Evolutionary conservation across 1,140 invertebrate genomes (phyloP), one percentile per base, ranked within the genome.

Genomic region (Leptonema lineaticorne): DNA sequence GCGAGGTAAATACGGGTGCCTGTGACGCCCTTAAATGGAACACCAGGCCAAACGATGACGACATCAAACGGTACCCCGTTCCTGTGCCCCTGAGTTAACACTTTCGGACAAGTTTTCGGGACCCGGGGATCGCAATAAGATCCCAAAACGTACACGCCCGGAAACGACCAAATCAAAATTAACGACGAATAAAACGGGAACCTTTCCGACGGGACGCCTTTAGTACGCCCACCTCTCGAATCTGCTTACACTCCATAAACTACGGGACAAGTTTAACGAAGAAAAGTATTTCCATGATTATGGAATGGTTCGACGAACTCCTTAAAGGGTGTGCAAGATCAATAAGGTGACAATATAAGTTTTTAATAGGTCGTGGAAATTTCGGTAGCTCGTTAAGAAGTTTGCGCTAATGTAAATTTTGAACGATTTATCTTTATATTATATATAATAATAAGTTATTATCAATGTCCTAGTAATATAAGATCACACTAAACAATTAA

Each of bases 1-100:
- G 20, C n/a, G 41, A 67, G 30, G 57, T 60, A 67, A 67, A 67
- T 67, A 67, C 65, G 65, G 65, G 65, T 22, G 3, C 16, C 3
- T 11, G 63, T 56, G 18, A 46, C 11, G 30, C 46, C 26, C 24
- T 53, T n/a, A n/a, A 57, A 66, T 66, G 63, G 48, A 28, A 27
- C 30, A n/a, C 41, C 26, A 9, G 26, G 37, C n/a, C n/a, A n/a
- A n/a, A n/a, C n/a, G n/a, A n/a, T n/a, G n/a, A n/a, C 29, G 29
- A 58, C 65, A 67, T 60, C 56, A 67, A 58, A 60, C 65, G 24
- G 16, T 16, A 45, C 37, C 11, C 16, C n/a, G n/a, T n/a, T n/a
- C n/a, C n/a, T n/a, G n/a, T n/a, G 37, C 50, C 30, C 41, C 41
- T 4, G 30, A 29, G 18, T 26, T n/a, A 29, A 41, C 65, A 53